Evolutionary conservation across 2,888 invertebrate species (phyloP).

Genomic region (Drosophila nigricruria): DNA sequence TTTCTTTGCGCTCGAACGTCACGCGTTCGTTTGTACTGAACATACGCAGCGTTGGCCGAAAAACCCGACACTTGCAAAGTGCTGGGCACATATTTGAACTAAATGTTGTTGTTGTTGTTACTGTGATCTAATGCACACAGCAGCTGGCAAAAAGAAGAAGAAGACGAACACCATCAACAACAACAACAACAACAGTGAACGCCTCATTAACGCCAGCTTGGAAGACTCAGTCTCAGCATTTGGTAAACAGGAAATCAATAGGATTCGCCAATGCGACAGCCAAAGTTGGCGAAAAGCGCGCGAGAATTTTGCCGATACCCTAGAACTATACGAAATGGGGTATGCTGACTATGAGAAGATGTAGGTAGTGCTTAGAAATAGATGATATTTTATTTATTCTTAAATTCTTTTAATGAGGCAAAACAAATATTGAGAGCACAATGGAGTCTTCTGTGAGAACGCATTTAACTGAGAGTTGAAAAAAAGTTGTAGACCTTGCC

Average conservation of each 20-base stretch:
- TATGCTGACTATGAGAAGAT: background rate
- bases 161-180: constrained; percentile 3
- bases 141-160: constrained; percentile 7
- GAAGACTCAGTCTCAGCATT: constrained; percentile 29
- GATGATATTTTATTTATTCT: too few species aligned
- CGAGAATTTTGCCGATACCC: constrained; percentile 25
- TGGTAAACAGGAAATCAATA: constrained; percentile 74
- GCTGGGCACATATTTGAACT: constrained; percentile 55
- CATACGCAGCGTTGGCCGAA: constrained; percentile 69
- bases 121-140: constrained; percentile 53
- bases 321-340: background rate
- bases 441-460: too few species aligned
- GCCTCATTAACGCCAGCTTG: constrained; percentile 62
- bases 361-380: too few species aligned
- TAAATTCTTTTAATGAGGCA: too few species aligned
- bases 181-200: constrained; percentile 6
- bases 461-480: too few species aligned
- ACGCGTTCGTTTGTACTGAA: constrained; percentile 67
- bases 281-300: constrained; percentile 51
- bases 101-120: constrained; percentile 31
- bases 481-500: too few species aligned
- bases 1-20: constrained; percentile 63
- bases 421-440: too few species aligned
- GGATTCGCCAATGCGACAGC: constrained; percentile 43
- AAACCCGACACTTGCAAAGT: constrained; percentile 54